A percentile compares a stretch with the other conserved stretches of the same genome.
Evolutionary conservation across 2,888 invertebrate genomes (phyloP).

Genomic region (Spisula solida): DNA sequence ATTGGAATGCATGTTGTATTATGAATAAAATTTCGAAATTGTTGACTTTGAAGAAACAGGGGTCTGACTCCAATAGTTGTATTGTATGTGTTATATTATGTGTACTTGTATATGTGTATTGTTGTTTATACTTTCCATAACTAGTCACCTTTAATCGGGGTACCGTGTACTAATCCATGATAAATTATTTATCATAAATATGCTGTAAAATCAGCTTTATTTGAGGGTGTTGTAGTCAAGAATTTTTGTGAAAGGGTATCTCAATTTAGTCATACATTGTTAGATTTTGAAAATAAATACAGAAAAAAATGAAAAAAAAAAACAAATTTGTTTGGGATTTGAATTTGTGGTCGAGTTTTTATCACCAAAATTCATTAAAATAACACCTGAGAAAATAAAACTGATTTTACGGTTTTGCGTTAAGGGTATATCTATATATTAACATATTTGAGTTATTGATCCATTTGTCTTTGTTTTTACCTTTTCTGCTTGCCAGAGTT

Average conservation of each 20-base stretch:
- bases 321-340: too few species aligned
- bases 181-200: background rate
- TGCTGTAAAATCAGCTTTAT: too few species aligned
- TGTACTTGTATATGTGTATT: constrained; percentile 21
- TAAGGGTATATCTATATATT: background rate
- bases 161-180: constrained; percentile 10
- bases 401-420: background rate
- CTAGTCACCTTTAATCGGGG: constrained; percentile 35
- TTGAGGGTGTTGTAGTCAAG: too few species aligned
- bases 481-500: constrained; percentile 33
- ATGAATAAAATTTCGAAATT: too few species aligned
- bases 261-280: too few species aligned
- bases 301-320: too few species aligned
- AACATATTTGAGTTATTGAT: background rate
- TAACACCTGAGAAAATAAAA: too few species aligned
- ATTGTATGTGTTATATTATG: background rate
- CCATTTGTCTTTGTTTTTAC: background rate
- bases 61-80: background rate
- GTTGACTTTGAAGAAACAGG: background rate
- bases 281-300: too few species aligned
- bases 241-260: too few species aligned
- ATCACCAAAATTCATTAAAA: too few species aligned
- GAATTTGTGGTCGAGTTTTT: too few species aligned
- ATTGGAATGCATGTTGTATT: too few species aligned
- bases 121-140: background rate